Conservation (phyloP, 2,797 vertebrate species). For the Molothrus aeneus region DNA sequence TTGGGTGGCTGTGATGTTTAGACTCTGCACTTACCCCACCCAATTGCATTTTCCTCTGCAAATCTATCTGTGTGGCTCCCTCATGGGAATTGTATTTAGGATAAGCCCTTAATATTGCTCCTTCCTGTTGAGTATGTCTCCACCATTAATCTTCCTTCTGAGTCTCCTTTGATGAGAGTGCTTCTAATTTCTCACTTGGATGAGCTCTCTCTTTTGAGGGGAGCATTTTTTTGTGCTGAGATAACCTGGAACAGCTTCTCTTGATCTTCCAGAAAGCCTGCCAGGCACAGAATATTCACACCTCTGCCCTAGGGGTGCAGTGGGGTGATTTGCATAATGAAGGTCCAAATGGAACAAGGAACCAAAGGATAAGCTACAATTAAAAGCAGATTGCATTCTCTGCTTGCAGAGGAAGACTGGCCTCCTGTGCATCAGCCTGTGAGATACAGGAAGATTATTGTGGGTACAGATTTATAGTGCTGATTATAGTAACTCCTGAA, state of each 20-base stretch:
- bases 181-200: slow-evolving; percentile 52
- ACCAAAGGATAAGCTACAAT: background rate
- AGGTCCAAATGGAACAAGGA: slow-evolving; percentile 22
- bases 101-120: slow-evolving; percentile 6
- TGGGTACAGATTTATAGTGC: background rate
- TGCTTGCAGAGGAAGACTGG: background rate
- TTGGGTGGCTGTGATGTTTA: background rate
- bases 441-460: background rate
- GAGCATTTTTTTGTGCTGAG: slow-evolving; percentile 60
- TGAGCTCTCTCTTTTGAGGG: slow-evolving; percentile 29
- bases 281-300: slow-evolving; percentile 49
- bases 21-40: background rate
- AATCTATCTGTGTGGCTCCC: background rate
- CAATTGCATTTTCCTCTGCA: slow-evolving; percentile 2
- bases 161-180: slow-evolving; percentile 14
- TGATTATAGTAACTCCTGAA: background rate
- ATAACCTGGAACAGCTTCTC: slow-evolving; percentile 48
- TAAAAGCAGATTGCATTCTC: slow-evolving; percentile 30
- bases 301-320: background rate
- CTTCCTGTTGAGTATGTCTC: background rate
- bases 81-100: background rate
- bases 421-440: background rate
- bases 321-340: slow-evolving; percentile 53
- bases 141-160: slow-evolving; percentile 24
- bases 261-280: slow-evolving; percentile 54